Evolutionary conservation across 2,113 vertebrate genomes (phyloP).

Genomic region (Notarius lentiginosus): DNA sequence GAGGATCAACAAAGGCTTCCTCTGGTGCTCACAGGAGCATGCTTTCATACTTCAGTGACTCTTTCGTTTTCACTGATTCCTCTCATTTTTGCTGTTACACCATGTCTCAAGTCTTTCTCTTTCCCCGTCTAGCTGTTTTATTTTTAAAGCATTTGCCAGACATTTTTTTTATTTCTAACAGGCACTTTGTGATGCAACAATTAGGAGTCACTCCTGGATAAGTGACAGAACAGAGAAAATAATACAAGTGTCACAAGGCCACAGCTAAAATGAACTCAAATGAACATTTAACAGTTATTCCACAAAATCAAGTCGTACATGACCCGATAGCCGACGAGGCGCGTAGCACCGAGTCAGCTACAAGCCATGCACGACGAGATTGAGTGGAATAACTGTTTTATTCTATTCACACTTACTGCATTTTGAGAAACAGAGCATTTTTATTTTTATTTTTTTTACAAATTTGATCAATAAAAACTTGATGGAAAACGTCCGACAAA

Average conservation of each 20-base stretch:
- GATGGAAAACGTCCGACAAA: too few species aligned
- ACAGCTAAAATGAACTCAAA: neutral
- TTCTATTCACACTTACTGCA: too few species aligned
- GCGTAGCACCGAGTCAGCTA: too few species aligned
- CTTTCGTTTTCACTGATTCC: slow-evolving; percentile 66
- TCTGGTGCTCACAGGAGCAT: slow-evolving; percentile 66
- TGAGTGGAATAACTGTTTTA: too few species aligned
- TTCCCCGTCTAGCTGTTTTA: neutral
- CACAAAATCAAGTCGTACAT: too few species aligned
- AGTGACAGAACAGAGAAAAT: neutral
- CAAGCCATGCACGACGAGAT: too few species aligned
- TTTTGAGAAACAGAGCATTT: too few species aligned
- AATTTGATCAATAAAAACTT: too few species aligned
- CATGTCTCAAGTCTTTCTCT: neutral
- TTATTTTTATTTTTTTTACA: too few species aligned
- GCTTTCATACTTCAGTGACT: slow-evolving; percentile 60
- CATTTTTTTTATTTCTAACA: neutral
- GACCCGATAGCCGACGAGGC: too few species aligned
- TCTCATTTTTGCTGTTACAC: slow-evolving; percentile 50
- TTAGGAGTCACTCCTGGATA: neutral
- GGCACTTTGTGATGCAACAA: neutral
- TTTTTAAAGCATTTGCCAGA: neutral
- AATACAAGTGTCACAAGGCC: neutral
- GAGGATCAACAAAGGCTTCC: slow-evolving; percentile 72
- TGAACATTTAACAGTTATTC: too few species aligned